Evolutionary conservation across 1,140 invertebrate genomes (phyloP).

Genomic region (Oryctes rhinoceros): DNA sequence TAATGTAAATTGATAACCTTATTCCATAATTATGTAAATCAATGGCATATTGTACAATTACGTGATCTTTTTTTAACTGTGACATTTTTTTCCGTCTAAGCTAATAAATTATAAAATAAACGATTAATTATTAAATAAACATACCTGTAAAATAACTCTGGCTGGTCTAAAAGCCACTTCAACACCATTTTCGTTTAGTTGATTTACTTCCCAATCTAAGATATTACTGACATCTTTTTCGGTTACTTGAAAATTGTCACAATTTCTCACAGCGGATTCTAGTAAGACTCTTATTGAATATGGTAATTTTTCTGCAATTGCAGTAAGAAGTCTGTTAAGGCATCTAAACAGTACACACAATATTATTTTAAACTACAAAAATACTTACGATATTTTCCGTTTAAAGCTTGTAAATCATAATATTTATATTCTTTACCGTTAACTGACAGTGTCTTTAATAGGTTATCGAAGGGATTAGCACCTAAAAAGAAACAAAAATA

Average conservation of each 20-base stretch:
- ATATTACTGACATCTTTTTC: constrained; percentile 90
- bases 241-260: constrained; percentile 92
- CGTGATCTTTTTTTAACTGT: not conserved
- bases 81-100: not conserved
- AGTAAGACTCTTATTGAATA: constrained; percentile 93
- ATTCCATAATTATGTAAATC: constrained; percentile 20
- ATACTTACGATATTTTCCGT: constrained; percentile 80
- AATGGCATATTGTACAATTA: not conserved
- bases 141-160: constrained; percentile 92
- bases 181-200: constrained; percentile 74
- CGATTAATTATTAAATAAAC: not conserved
- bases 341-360: constrained; percentile 36
- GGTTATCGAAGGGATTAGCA: constrained; percentile 75
- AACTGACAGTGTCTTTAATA: constrained; percentile 73
- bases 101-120: constrained; percentile 16
- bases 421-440: constrained; percentile 75
- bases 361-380: constrained; percentile 40
- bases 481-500: constrained; percentile 57
- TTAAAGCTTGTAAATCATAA: constrained; percentile 75
- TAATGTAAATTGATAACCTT: constrained; percentile 9
- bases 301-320: constrained; percentile 76
- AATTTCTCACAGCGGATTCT: constrained; percentile 95
- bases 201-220: constrained; percentile 87
- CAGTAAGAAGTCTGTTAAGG: constrained; percentile 53
- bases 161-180: constrained; percentile 97